These are phyloP conservation scores for Bubo scandiacus DNA, from an alignment of 2,113 vertebrate genomes.

Conservation along the genomic window DNA sequence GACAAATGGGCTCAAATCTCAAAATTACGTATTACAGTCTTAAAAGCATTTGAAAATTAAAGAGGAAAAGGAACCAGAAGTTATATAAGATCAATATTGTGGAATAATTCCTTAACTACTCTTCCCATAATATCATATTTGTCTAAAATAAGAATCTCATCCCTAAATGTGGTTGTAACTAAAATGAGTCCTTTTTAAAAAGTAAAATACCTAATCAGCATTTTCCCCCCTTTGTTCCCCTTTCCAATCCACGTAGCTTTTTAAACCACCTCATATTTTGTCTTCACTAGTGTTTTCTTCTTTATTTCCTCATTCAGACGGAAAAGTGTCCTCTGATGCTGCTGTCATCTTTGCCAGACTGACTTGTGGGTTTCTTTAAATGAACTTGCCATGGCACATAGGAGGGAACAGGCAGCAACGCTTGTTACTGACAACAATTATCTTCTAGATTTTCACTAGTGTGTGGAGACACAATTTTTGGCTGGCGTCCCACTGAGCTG, in stretches of 20 bases:
- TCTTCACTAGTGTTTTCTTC: neutral
- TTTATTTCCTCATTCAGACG: conserved; percentile 7
- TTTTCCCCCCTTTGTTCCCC: neutral
- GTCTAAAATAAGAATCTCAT: neutral
- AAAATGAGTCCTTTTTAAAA: neutral
- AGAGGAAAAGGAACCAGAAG: neutral
- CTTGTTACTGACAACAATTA: neutral
- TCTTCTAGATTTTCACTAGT: neutral
- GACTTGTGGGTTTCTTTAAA: conserved; percentile 25
- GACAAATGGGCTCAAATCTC: neutral
- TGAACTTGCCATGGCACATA: neutral
- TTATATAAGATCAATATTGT: neutral
- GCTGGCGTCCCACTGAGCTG: neutral
- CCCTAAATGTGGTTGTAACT: neutral
- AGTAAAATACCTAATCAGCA: neutral
- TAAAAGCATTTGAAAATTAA: conserved; percentile 31
- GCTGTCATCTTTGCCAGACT: conserved; percentile 27
- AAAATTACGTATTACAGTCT: conserved; percentile 15
- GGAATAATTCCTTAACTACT: neutral
- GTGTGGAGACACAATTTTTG: neutral
- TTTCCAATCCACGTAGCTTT: neutral
- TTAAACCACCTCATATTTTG: conserved; percentile 3
- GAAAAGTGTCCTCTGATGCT: conserved; percentile 29
- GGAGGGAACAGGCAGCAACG: neutral
- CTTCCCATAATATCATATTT: neutral